Evolutionary conservation across 2,888 invertebrate species (phyloP).

Genomic region (Pyrochroa serraticornis): DNA sequence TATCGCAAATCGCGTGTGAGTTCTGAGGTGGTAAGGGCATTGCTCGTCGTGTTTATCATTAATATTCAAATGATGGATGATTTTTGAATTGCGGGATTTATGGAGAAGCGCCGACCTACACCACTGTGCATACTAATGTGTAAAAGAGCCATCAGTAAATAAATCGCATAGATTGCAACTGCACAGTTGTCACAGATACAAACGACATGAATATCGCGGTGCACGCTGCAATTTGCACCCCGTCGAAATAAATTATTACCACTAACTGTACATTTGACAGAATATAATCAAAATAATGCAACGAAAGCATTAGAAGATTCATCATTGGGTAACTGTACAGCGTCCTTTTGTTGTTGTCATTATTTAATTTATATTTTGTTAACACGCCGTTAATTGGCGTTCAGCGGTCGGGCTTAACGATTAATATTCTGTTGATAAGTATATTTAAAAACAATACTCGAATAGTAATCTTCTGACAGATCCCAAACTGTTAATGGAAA

Average conservation of each 20-base stretch:
- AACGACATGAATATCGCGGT: not conserved
- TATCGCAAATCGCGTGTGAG: too few relatives aligned
- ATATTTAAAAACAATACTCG: not conserved
- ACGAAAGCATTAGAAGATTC: not conserved
- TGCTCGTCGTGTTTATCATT: too few relatives aligned
- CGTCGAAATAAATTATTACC: not conserved
- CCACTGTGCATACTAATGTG: not conserved
- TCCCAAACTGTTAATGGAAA: not conserved
- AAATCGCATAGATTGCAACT: not conserved
- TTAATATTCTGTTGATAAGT: not conserved
- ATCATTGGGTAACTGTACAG: not conserved
- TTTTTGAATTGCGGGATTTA: not conserved
- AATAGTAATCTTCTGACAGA: constrained; percentile 1
- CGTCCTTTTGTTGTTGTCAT: too few relatives aligned
- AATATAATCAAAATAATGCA: constrained; percentile 1
- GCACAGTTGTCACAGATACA: not conserved
- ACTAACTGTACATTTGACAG: constrained; percentile 5
- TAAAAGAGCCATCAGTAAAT: not conserved
- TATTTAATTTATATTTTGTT: not conserved
- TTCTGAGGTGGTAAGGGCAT: too few relatives aligned
- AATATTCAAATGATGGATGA: too few relatives aligned
- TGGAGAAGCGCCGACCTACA: not conserved
- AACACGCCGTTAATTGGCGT: constrained; percentile 10
- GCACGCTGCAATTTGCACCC: constrained; percentile 2
- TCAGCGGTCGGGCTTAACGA: constrained; percentile 1